A percentile compares a stretch with the other conserved stretches of the same genome.
These are phyloP conservation scores for Aphelinus certus DNA, from an alignment of 1,140 invertebrate genomes.

Conservation along the genomic window DNA sequence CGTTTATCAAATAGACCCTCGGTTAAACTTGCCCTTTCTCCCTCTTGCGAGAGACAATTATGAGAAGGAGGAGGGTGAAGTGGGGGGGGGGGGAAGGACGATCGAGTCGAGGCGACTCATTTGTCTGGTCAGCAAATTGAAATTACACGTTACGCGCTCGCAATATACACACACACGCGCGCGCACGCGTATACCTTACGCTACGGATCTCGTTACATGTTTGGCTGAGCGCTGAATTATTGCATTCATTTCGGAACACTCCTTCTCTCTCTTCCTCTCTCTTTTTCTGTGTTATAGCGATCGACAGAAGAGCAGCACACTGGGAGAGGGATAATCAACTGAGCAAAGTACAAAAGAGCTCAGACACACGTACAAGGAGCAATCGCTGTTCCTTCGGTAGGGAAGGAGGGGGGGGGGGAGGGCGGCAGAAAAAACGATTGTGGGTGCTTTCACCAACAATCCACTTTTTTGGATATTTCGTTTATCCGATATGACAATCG, in stretches of 20 bases:
- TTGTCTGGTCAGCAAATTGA: conserved; percentile 51
- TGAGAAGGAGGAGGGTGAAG: conserved; percentile 15
- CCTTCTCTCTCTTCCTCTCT: too few species aligned
- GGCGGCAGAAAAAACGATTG: too few species aligned
- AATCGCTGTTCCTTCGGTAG: too few species aligned
- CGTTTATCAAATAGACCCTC: conserved; percentile 27
- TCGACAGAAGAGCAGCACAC: too few species aligned
- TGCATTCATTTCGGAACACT: not conserved
- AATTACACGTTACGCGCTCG: conserved; percentile 47
- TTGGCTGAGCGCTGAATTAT: conserved; percentile 4
- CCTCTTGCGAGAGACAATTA: conserved; percentile 11
- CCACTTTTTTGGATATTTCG: too few species aligned
- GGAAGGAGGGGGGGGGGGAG: too few species aligned
- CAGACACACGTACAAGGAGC: too few species aligned
- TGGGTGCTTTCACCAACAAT: too few species aligned
- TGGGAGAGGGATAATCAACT: too few species aligned
- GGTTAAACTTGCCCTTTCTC: conserved; percentile 29
- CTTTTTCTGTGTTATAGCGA: too few species aligned
- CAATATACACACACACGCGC: not conserved
- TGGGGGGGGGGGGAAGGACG: conserved; percentile 19
- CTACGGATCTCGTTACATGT: conserved; percentile 18
- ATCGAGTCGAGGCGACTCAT: conserved; percentile 45
- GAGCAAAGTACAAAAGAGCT: too few species aligned
- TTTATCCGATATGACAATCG: too few species aligned
- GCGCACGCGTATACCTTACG: not conserved